phyloP scores from a whole-genome alignment of 2,797 vertebrate genomes.

The Girardinus metallicus region DNA sequence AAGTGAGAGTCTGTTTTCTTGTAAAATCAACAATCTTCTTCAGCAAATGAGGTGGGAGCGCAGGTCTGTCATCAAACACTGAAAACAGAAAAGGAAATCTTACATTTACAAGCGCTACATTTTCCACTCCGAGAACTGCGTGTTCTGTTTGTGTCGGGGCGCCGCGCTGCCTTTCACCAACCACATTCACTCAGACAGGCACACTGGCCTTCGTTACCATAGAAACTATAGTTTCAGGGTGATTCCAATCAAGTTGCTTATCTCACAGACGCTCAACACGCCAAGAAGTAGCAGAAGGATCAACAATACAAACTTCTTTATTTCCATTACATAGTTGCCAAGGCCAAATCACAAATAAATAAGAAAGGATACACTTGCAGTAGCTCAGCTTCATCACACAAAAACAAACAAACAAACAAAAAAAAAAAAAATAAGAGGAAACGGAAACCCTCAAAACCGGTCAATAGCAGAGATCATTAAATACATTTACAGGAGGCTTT shows the following conservation, averaged over 20 bases:
- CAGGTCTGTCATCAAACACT: slow-evolving; percentile 3
- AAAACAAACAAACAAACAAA: slow-evolving; percentile 48
- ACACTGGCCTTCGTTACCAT: slow-evolving; percentile 78
- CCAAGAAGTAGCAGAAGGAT: slow-evolving; percentile 14
- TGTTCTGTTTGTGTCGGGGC: slow-evolving; percentile 39
- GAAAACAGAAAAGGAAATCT: background rate
- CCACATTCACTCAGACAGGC: slow-evolving; percentile 34
- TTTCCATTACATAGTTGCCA: slow-evolving; percentile 73
- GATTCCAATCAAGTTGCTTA: slow-evolving; percentile 59
- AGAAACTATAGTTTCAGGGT: slow-evolving; percentile 71
- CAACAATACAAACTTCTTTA: slow-evolving; percentile 74
- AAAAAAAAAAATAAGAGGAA: slow-evolving; percentile 35
- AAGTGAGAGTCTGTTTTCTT: background rate
- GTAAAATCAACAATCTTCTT: background rate
- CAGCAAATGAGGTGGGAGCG: background rate
- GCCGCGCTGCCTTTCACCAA: slow-evolving; percentile 42
- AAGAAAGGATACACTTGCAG: slow-evolving; percentile 81
- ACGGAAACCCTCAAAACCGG: slow-evolving; percentile 43
- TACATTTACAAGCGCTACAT: slow-evolving; percentile 46
- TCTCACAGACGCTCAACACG: slow-evolving; percentile 34
- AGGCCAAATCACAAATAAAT: slow-evolving; percentile 91
- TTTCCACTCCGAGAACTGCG: slow-evolving; percentile 47
- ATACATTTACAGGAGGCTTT: slow-evolving; percentile 63
- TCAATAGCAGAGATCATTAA: slow-evolving; percentile 70
- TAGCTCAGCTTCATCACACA: slow-evolving; percentile 59